Evolutionary conservation across 1,140 invertebrate genomes (phyloP).

Genomic region (Daktulosphaira vitifoliae): DNA sequence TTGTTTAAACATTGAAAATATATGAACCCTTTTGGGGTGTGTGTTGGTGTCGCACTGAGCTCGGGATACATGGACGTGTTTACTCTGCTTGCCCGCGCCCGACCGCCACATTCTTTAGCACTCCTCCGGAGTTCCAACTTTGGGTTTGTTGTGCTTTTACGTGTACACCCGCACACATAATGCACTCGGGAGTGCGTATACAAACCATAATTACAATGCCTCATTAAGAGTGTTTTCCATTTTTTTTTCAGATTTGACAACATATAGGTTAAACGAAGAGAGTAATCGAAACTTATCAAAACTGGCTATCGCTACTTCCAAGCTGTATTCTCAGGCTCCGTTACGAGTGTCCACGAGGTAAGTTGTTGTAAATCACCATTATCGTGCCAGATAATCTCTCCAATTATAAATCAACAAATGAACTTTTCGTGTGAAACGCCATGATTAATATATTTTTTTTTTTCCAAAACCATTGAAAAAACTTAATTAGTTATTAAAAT

Average conservation of each 20-base stretch:
- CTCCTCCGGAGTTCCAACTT: background rate
- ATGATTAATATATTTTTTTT: too few species aligned
- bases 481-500: too few species aligned
- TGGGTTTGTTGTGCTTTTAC: background rate
- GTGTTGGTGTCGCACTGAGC: background rate
- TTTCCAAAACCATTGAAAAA: too few species aligned
- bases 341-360: conserved; percentile 31
- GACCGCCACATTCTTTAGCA: background rate
- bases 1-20: background rate
- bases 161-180: background rate
- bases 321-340: conserved; percentile 31
- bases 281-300: conserved; percentile 20
- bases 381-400: too few species aligned
- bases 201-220: too few species aligned
- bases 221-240: background rate
- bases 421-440: too few species aligned
- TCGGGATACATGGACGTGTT: conserved; percentile 21
- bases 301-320: conserved; percentile 33
- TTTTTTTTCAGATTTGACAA: conserved; percentile 3
- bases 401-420: too few species aligned
- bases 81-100: background rate
- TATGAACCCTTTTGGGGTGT: conserved; percentile 3
- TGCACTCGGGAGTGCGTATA: too few species aligned
- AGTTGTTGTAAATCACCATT: background rate
- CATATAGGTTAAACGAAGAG: conserved; percentile 6